Evolutionary conservation across 2,797 vertebrate species (phyloP).

Genomic region (Botia almorhae): DNA sequence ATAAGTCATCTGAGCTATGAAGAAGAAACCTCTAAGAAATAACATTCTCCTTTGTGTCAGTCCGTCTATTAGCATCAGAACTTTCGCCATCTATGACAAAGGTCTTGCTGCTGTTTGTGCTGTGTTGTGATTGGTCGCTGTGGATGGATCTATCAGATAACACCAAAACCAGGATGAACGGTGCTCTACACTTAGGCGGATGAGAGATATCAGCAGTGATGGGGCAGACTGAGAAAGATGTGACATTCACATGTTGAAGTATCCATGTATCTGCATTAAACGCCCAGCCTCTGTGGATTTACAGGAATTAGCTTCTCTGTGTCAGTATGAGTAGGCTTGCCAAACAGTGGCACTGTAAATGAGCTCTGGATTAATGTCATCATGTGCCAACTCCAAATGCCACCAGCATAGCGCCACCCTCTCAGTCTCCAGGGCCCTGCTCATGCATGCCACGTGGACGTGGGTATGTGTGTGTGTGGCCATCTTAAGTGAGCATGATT

Average conservation of each 20-base stretch:
- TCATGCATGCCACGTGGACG: conserved; percentile 47
- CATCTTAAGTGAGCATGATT: conserved; percentile 16
- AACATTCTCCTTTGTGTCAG: background rate
- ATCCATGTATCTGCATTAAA: conserved; percentile 46
- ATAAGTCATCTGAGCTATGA: background rate
- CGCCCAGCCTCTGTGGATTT: conserved; percentile 46
- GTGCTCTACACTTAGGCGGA: conserved; percentile 28
- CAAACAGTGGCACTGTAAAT: conserved; percentile 52
- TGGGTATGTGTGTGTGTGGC: background rate
- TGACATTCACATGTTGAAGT: conserved; percentile 67
- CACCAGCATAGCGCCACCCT: conserved; percentile 48
- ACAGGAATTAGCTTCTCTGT: conserved; percentile 46
- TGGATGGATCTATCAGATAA: conserved; percentile 4
- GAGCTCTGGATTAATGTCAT: conserved; percentile 61
- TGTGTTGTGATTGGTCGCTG: background rate
- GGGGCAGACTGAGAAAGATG: conserved; percentile 58
- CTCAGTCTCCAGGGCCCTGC: conserved; percentile 61
- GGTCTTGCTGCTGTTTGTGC: background rate
- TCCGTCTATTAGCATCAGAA: conserved; percentile 5
- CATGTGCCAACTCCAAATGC: conserved; percentile 58
- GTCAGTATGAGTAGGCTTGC: conserved; percentile 28
- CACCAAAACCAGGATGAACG: conserved; percentile 7
- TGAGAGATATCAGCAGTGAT: conserved; percentile 55
- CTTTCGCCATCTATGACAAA: background rate
- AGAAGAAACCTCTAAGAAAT: background rate